phyloP scores from a whole-genome alignment of 2,113 vertebrate species.

The Amia ocellicauda region DNA sequence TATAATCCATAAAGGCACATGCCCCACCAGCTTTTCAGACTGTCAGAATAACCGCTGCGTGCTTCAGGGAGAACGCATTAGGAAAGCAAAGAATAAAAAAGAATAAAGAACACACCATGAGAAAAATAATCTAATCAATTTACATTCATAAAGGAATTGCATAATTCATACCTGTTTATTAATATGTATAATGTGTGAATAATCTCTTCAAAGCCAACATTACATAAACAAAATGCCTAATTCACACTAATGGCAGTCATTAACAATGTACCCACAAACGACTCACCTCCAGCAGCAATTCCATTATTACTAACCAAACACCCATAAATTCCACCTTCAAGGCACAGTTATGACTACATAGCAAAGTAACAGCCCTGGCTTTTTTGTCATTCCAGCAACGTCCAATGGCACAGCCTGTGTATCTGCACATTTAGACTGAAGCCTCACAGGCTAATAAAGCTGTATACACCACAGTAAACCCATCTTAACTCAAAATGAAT shows the following conservation, averaged over 20 bases:
- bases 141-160: not conserved
- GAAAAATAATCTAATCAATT: not conserved
- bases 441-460: too few relatives aligned
- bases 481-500: too few relatives aligned
- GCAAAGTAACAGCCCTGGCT: too few relatives aligned
- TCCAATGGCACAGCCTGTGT: too few relatives aligned
- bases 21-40: too few relatives aligned
- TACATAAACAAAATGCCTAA: not conserved
- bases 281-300: not conserved
- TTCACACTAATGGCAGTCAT: not conserved
- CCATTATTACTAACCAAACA: not conserved
- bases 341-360: not conserved
- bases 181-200: not conserved
- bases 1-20: too few relatives aligned
- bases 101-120: not conserved
- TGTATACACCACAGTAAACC: too few relatives aligned
- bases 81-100: too few relatives aligned
- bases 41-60: too few relatives aligned
- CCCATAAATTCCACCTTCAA: not conserved
- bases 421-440: too few relatives aligned
- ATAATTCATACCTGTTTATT: not conserved
- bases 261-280: not conserved
- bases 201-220: not conserved
- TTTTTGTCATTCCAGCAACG: too few relatives aligned
- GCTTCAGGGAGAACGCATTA: too few relatives aligned